Base-by-base conservation (phyloP, 2,113 vertebrate species). In the Pterocles burchelli region DNA sequence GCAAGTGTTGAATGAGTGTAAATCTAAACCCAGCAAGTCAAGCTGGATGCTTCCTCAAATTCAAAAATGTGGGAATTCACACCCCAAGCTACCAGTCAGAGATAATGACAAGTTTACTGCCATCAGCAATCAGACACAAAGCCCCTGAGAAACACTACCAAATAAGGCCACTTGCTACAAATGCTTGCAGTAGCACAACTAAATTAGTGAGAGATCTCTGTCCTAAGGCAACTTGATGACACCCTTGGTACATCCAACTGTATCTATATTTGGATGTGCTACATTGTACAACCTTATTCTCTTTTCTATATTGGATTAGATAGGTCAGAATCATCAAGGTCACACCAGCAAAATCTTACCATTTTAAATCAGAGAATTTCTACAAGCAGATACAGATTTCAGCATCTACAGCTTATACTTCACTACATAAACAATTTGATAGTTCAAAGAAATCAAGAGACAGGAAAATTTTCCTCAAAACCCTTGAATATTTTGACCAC, bases 351-450 rank as follows among this genome's bases (percentile, higher is more conserved):
- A 89, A 77, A 57, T 13, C 3, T 8, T 19, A 43, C 6, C 11
- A 25, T 26, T 90, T 88, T 8, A 85, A 55, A 24, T 34, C 18
- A 94, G 87, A 87, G 9, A 45, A 70, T 20, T 58, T 70, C 34
- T 67, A 55, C 3, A 93, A 34, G n/a, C 57, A 89, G 21, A 61
- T 26, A 67, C 0, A 66, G 43, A 54, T 63, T 78, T 29, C 63
- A 91, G 38, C 31, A 52, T 13, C n/a, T 65, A 19, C 34, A 52
- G 66, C n/a, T 81, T 36, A 21, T 12, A 46, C 11, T 48, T 67
- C 9, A 87, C 15, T 24, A 34, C 0, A 0, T 16, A 52, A 34
- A 55, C 63, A 11, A 36, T 29, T 29, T 16, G 7, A 58, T 5
- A 71, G 36, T 68, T 21, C 57, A 87, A 63, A 36, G 6, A 83